These are phyloP conservation scores for Cydia amplana DNA, from an alignment of 1,140 invertebrate genomes.

Conservation along the genomic window DNA sequence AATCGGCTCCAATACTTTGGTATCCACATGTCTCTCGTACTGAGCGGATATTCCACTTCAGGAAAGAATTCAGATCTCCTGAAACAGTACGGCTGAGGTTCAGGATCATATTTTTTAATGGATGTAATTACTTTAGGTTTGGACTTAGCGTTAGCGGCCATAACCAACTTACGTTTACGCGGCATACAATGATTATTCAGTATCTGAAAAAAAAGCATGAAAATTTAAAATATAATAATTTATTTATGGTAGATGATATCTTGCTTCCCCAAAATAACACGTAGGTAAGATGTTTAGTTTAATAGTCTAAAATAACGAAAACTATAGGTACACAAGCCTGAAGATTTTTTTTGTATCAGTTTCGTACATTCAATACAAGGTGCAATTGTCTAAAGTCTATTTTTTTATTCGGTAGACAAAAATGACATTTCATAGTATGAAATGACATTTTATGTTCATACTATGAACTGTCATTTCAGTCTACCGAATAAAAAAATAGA, in stretches of 20 bases:
- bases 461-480: no score
- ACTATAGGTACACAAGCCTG: no score
- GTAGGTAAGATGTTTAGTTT: no score
- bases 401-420: no score
- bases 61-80: constrained; percentile 51
- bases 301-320: no score
- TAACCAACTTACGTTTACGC: neutral
- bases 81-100: constrained; percentile 37
- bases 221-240: neutral
- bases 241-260: neutral
- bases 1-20: constrained; percentile 53
- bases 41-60: constrained; percentile 62
- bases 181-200: constrained; percentile 37
- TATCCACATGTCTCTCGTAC: constrained; percentile 51
- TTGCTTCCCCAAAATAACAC: neutral
- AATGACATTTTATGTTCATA: no score
- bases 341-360: no score
- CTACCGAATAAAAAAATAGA: no score
- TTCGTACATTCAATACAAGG: no score
- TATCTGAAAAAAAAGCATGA: constrained; percentile 41
- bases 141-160: constrained; percentile 29
- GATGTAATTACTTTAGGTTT: neutral
- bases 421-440: no score
- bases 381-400: no score
- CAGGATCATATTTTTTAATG: constrained; percentile 34